A percentile compares a stretch with the other conserved stretches of the same genome.
These are phyloP conservation scores for Drosophila birchii DNA, from an alignment of 2,888 invertebrate species.

Conservation along the genomic window DNA sequence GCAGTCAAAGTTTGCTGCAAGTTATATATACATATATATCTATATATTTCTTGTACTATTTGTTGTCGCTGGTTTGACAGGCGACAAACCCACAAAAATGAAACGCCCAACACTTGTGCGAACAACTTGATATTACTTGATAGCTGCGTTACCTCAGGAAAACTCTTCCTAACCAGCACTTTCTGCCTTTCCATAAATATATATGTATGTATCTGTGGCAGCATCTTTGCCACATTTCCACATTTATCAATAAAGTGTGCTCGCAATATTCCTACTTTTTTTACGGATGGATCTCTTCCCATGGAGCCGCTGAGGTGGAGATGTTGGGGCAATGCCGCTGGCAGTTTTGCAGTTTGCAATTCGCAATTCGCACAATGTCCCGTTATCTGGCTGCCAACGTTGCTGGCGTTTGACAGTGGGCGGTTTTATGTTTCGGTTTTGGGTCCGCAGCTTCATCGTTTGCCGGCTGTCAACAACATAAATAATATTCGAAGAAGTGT, in stretches of 20 bases:
- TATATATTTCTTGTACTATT: constrained; percentile 17
- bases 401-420: constrained; percentile 53
- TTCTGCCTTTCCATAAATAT: constrained; percentile 31
- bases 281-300: constrained; percentile 7
- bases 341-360: constrained; percentile 49
- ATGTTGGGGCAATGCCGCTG: constrained; percentile 22
- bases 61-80: constrained; percentile 28
- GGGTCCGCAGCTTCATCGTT: constrained; percentile 31
- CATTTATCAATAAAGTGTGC: constrained; percentile 43
- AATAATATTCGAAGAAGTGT: constrained; percentile 53
- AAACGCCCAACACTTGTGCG: constrained; percentile 40
- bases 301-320: constrained; percentile 10
- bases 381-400: constrained; percentile 64
- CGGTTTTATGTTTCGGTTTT: constrained; percentile 74
- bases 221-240: constrained; percentile 48
- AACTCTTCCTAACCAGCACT: constrained; percentile 8
- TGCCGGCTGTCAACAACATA: constrained; percentile 73
- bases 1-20: constrained; percentile 42
- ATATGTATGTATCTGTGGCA: constrained; percentile 55
- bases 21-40: too few species aligned
- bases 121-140: constrained; percentile 46
- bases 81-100: constrained; percentile 34
- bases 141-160: background rate
- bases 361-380: constrained; percentile 67
- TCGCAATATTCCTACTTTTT: constrained; percentile 32